Conservation (phyloP, 1,140 invertebrate genomes). For the Parapsyche elsis region DNA sequence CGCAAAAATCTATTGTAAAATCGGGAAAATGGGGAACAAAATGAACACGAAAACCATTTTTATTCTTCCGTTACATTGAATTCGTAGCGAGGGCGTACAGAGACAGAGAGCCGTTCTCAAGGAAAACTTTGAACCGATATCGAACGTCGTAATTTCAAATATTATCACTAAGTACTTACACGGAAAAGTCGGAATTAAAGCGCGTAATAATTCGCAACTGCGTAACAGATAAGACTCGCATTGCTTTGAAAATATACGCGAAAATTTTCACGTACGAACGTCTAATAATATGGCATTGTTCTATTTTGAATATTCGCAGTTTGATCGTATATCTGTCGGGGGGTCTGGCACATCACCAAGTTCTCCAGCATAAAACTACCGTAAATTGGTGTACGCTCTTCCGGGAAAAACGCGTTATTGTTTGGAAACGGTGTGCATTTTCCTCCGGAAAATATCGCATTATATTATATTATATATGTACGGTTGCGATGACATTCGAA, state of each 20-base stretch:
- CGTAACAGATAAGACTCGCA: too few species aligned
- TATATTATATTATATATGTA: too few species aligned
- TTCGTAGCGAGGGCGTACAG: not conserved
- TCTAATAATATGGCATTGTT: too few species aligned
- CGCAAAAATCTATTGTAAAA: slow-evolving; percentile 6
- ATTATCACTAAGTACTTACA: too few species aligned
- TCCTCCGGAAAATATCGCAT: not conserved
- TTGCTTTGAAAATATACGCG: too few species aligned
- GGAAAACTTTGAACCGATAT: too few species aligned
- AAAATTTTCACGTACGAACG: too few species aligned
- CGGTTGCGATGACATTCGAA: too few species aligned
- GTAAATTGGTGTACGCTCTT: not conserved
- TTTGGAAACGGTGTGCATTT: not conserved
- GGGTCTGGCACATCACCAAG: slow-evolving; percentile 23
- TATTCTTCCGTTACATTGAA: slow-evolving; percentile 18
- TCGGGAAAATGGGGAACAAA: not conserved
- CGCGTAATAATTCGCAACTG: too few species aligned
- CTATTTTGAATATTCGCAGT: slow-evolving; percentile 8
- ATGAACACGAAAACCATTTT: slow-evolving; percentile 8
- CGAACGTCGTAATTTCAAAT: too few species aligned
- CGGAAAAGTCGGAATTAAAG: too few species aligned
- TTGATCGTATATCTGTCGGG: slow-evolving; percentile 12
- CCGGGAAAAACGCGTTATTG: not conserved
- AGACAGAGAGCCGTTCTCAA: too few species aligned
- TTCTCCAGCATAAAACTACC: not conserved